Percentiles rank a stretch among this genome's conserved stretches.
Evolutionary conservation across 2,113 vertebrate species (phyloP).

Genomic region (Mesoclemmys tuberculata): DNA sequence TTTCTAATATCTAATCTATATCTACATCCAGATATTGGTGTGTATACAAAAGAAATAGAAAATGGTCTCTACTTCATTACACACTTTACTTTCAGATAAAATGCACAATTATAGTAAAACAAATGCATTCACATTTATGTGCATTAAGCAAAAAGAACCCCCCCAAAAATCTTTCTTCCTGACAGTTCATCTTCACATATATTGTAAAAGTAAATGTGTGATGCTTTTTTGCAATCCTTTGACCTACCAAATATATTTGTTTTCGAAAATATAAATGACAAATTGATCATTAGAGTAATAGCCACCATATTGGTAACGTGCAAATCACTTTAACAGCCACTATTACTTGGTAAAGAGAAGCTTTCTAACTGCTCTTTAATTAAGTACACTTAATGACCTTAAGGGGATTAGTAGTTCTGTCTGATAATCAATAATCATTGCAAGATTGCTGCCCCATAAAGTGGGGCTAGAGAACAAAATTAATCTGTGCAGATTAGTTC

Average conservation of each 20-base stretch:
- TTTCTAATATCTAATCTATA: neutral
- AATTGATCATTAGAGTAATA: conserved; percentile 83
- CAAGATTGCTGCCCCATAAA: conserved; percentile 82
- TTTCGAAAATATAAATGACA: conserved; percentile 83
- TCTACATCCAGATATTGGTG: neutral
- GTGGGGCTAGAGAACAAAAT: conserved; percentile 74
- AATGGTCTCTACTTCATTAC: neutral
- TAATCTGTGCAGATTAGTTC: conserved; percentile 78
- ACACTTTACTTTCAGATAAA: neutral
- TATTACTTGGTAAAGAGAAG: conserved; percentile 82
- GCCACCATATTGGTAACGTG: conserved; percentile 76
- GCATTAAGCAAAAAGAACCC: neutral
- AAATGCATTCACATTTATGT: neutral
- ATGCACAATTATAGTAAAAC: neutral
- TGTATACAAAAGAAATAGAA: neutral
- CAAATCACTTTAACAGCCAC: conserved; percentile 84
- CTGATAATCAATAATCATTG: conserved; percentile 97
- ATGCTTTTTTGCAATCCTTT: conserved; percentile 10
- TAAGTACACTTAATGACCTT: conserved; percentile 98
- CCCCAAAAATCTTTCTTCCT: neutral
- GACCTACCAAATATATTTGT: conserved; percentile 73
- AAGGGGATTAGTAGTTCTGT: conserved; percentile 95
- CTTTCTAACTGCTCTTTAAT: conserved; percentile 97
- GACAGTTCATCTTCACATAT: neutral
- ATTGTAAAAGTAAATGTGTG: neutral